A percentile compares a stretch with the other conserved stretches of the same genome.
These are phyloP conservation scores for Herminia tarsipennalis DNA, from an alignment of 2,888 invertebrate genomes.

Conservation along the genomic window DNA sequence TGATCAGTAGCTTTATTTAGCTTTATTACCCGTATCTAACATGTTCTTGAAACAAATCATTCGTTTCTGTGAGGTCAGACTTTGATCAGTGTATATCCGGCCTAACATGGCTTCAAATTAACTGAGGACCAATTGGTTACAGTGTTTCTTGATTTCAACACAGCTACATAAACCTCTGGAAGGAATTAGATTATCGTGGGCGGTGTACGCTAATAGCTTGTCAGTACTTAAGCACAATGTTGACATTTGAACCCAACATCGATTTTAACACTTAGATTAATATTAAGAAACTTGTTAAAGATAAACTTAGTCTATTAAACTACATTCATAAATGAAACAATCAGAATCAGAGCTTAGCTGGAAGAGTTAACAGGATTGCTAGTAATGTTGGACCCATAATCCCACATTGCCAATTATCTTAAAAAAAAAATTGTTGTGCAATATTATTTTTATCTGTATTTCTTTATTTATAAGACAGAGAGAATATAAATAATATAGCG, in stretches of 20 bases:
- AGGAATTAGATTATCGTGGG: not conserved
- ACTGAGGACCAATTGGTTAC: conserved; percentile 45
- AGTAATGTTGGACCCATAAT: no score
- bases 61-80: conserved; percentile 40
- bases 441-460: not conserved
- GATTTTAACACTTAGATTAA: no score
- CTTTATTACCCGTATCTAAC: conserved; percentile 66
- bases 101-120: conserved; percentile 32
- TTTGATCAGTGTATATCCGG: conserved; percentile 33
- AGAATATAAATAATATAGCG: conserved; percentile 17
- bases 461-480: conserved; percentile 1
- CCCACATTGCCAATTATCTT: no score
- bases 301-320: no score
- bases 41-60: conserved; percentile 52
- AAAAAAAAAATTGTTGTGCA: no score
- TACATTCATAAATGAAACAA: no score
- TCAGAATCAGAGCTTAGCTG: no score
- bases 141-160: conserved; percentile 26
- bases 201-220: not conserved
- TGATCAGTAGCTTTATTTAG: conserved; percentile 40
- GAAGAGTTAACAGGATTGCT: no score
- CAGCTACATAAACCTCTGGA: conserved; percentile 1
- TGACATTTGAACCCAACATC: no score
- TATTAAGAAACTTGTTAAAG: no score
- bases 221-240: no score